A percentile compares a stretch with the other conserved stretches of the same genome.
Conservation (phyloP, 1,140 invertebrate genomes). For the Anadara kagoshimensis region DNA sequence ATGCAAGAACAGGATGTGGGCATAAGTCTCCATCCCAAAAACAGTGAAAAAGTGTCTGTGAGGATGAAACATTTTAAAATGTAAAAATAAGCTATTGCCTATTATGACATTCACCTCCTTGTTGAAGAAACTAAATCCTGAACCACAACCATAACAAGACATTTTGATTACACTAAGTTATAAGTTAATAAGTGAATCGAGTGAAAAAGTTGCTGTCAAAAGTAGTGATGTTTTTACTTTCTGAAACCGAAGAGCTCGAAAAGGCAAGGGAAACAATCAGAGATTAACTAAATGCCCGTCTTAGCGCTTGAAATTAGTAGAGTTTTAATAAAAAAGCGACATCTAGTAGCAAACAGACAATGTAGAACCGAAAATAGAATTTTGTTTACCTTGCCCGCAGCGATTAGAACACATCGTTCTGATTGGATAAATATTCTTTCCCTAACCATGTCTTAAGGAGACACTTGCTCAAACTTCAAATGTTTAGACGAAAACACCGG, state of each 20-base stretch:
- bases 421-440: background rate
- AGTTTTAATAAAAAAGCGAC: conserved; percentile 2
- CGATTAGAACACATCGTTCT: background rate
- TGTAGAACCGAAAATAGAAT: background rate
- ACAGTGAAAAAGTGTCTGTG: no score
- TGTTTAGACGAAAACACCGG: conserved; percentile 40
- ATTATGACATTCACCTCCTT: conserved; percentile 53
- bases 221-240: conserved; percentile 1
- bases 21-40: no score
- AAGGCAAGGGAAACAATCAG: background rate
- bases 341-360: background rate
- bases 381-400: background rate
- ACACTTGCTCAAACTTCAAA: background rate
- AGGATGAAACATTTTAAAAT: no score
- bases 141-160: conserved; percentile 58
- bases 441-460: background rate
- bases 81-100: no score
- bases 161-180: background rate
- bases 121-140: conserved; percentile 57
- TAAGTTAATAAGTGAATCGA: background rate
- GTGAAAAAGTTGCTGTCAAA: background rate
- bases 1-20: no score
- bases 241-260: background rate
- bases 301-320: background rate
- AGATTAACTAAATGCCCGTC: conserved; percentile 5